phyloP scores from a whole-genome alignment of 2,888 invertebrate genomes.

The Orthosia incerta region DNA sequence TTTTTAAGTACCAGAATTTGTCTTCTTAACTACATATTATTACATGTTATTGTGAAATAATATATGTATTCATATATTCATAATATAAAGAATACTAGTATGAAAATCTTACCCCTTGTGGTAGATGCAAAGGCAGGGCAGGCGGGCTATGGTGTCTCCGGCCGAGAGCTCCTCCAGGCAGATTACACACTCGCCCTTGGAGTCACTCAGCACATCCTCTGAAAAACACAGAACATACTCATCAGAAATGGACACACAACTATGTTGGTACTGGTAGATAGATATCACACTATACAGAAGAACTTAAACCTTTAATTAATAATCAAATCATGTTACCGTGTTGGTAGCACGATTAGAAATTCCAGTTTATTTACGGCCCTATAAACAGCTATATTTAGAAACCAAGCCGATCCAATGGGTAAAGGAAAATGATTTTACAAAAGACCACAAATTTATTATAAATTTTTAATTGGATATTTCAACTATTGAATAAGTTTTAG shows the following conservation, averaged over 20 bases:
- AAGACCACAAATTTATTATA: not conserved
- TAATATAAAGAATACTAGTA: not conserved
- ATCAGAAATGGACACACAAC: conserved; percentile 10
- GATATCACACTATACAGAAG: not conserved
- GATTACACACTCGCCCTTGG: conserved; percentile 99
- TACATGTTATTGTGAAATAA: no score
- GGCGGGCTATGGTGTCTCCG: conserved; percentile 99
- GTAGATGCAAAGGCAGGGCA: conserved; percentile 99
- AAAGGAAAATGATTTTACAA: not conserved
- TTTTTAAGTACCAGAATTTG: no score
- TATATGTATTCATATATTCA: no score
- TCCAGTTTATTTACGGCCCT: not conserved
- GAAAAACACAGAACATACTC: conserved; percentile 85
- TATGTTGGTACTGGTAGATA: not conserved
- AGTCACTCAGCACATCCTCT: conserved; percentile 99
- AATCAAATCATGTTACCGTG: not conserved
- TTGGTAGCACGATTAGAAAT: not conserved
- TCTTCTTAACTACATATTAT: no score
- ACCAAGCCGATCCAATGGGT: not conserved
- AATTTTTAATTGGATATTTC: not conserved
- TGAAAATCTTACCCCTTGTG: conserved; percentile 95
- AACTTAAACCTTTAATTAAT: not conserved
- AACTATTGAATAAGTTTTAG: not conserved
- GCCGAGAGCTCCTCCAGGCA: conserved; percentile 99
- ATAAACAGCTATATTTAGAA: not conserved